Conservation (phyloP, 2,113 vertebrate genomes). For the Clarias macrocephalus region DNA sequence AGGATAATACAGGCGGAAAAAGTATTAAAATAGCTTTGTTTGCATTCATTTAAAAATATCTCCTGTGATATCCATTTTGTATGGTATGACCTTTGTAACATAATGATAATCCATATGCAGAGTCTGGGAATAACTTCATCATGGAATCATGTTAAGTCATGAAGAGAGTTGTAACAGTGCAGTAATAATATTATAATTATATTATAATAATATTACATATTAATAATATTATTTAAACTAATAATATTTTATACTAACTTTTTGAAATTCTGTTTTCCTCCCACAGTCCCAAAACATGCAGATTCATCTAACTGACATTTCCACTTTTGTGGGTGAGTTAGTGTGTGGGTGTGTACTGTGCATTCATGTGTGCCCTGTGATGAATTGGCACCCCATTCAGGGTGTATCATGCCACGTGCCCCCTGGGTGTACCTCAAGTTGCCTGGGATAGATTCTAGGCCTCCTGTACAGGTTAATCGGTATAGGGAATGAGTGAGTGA, state of each 20-base stretch:
- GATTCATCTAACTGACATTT: too few relatives aligned
- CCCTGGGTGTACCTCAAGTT: too few relatives aligned
- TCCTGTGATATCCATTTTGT: not conserved
- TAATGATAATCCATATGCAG: not conserved
- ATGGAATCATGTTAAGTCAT: not conserved
- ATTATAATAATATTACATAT: not conserved
- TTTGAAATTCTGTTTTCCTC: not conserved
- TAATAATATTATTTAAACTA: not conserved
- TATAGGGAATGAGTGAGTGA: too few relatives aligned
- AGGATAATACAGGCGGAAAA: not conserved
- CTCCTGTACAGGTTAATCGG: too few relatives aligned
- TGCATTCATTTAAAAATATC: not conserved
- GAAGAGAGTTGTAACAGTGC: not conserved
- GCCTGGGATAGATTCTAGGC: too few relatives aligned
- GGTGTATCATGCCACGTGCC: too few relatives aligned
- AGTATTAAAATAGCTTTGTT: not conserved
- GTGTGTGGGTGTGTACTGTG: too few relatives aligned
- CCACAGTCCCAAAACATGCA: too few relatives aligned
- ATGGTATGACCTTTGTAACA: not conserved
- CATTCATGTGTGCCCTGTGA: too few relatives aligned
- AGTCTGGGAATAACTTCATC: not conserved
- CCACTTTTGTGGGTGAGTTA: too few relatives aligned
- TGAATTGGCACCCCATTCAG: too few relatives aligned
- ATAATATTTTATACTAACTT: not conserved
- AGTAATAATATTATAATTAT: not conserved